phyloP scores from a whole-genome alignment of 2,113 vertebrate genomes.

The Lophius piscatorius region DNA sequence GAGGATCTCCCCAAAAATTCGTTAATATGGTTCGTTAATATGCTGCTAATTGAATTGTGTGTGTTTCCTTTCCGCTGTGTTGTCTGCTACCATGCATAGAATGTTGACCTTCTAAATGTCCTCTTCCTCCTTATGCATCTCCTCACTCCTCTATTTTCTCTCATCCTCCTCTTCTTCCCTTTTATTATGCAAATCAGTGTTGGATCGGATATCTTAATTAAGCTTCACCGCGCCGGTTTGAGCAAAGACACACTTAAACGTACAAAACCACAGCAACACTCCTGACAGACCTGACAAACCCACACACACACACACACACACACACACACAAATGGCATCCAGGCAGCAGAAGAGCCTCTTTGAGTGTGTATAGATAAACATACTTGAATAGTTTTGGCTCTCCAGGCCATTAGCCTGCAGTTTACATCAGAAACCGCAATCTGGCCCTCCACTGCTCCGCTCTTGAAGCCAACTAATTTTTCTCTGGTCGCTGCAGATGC shows the following conservation, averaged over 20 bases:
- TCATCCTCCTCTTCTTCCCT: conserved; percentile 39
- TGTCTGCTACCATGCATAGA: conserved; percentile 1
- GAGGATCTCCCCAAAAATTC: no score
- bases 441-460: conserved; percentile 37
- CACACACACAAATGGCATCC: conserved; percentile 28
- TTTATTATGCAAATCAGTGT: conserved; percentile 78
- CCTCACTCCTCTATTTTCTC: conserved; percentile 18
- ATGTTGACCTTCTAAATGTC: neutral
- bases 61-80: conserved; percentile 11
- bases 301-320: conserved; percentile 13
- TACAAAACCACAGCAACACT: conserved; percentile 15
- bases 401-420: conserved; percentile 66
- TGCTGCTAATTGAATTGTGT: neutral
- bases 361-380: conserved; percentile 58
- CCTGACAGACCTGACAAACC: conserved; percentile 8
- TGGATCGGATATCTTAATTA: conserved; percentile 77
- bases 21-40: conserved; percentile 1
- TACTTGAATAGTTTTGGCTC: conserved; percentile 54
- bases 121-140: conserved; percentile 1
- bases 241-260: neutral
- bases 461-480: conserved; percentile 25
- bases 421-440: conserved; percentile 60
- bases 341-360: conserved; percentile 64
- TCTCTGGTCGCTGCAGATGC: conserved; percentile 26
- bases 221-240: conserved; percentile 47